Conservation (phyloP, 2,888 invertebrate genomes). For the Idaea biselata region DNA sequence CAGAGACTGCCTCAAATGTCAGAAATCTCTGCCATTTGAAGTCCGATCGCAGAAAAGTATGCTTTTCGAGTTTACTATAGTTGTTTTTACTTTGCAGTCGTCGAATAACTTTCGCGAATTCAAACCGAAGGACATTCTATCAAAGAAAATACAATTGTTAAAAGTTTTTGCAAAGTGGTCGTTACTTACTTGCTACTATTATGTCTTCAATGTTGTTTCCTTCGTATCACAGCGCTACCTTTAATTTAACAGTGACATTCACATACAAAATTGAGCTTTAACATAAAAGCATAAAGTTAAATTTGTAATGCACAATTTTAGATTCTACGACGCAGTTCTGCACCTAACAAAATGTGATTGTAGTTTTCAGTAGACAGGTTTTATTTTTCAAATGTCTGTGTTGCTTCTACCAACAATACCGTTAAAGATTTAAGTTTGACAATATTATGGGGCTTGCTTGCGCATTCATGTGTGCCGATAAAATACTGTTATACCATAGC, state of each 20-base stretch:
- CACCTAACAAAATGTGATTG: neutral
- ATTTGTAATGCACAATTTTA: neutral
- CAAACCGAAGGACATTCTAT: neutral
- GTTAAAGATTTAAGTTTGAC: neutral
- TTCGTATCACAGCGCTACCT: neutral
- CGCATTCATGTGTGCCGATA: neutral
- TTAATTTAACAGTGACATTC: neutral
- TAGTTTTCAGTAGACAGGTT: neutral
- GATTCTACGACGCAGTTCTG: neutral
- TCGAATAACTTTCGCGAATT: too few species aligned
- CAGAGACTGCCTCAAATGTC: too few species aligned
- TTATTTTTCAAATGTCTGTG: neutral
- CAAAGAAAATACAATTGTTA: neutral
- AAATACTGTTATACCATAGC: too few species aligned
- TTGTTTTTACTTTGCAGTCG: too few species aligned
- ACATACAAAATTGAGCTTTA: neutral
- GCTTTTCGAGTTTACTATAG: too few species aligned
- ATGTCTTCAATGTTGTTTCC: neutral
- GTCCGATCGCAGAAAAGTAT: too few species aligned
- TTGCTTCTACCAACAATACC: neutral
- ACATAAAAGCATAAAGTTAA: neutral
- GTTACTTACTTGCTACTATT: neutral
- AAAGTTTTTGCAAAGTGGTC: neutral
- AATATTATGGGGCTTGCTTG: neutral
- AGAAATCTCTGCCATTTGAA: too few species aligned